Evolutionary conservation across 2,888 invertebrate genomes (phyloP).

Genomic region (Melolontha melolontha): DNA sequence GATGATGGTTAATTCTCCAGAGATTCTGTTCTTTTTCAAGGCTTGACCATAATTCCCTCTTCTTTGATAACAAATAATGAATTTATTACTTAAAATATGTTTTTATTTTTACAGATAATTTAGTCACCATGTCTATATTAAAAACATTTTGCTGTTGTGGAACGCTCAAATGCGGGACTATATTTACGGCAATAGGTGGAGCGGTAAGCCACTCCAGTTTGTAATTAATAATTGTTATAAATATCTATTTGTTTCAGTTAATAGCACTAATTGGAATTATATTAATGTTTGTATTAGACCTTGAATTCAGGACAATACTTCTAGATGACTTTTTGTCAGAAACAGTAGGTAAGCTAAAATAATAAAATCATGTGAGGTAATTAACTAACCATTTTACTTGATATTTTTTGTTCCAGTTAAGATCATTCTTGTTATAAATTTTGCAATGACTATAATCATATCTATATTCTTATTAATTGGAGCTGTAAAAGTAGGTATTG

Average conservation of each 20-base stretch:
- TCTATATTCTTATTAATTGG: slow-evolving; percentile 82
- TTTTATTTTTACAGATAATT: too few species aligned
- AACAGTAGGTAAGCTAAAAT: slow-evolving; percentile 69
- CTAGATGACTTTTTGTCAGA: slow-evolving; percentile 80
- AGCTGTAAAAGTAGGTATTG: slow-evolving; percentile 76
- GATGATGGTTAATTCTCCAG: too few species aligned
- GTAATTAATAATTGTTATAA: neutral
- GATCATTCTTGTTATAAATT: slow-evolving; percentile 83
- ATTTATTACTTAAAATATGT: too few species aligned
- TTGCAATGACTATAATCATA: slow-evolving; percentile 85
- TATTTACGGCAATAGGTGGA: slow-evolving; percentile 78
- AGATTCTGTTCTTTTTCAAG: too few species aligned
- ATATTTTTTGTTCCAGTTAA: slow-evolving; percentile 70
- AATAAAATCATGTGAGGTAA: too few species aligned
- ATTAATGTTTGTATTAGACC: slow-evolving; percentile 73
- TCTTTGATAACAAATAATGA: too few species aligned
- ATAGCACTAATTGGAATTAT: slow-evolving; percentile 79
- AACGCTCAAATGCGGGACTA: slow-evolving; percentile 79
- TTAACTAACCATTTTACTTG: neutral
- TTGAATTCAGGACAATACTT: slow-evolving; percentile 82
- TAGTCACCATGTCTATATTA: slow-evolving; percentile 67
- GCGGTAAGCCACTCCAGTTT: slow-evolving; percentile 69
- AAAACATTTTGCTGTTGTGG: slow-evolving; percentile 79
- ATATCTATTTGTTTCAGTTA: slow-evolving; percentile 62
- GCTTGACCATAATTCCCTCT: too few species aligned